Evolutionary conservation across 2,888 invertebrate species (phyloP), one percentile per base, ranked within the genome.

Genomic region (Thysanoteuthis rhombus): DNA sequence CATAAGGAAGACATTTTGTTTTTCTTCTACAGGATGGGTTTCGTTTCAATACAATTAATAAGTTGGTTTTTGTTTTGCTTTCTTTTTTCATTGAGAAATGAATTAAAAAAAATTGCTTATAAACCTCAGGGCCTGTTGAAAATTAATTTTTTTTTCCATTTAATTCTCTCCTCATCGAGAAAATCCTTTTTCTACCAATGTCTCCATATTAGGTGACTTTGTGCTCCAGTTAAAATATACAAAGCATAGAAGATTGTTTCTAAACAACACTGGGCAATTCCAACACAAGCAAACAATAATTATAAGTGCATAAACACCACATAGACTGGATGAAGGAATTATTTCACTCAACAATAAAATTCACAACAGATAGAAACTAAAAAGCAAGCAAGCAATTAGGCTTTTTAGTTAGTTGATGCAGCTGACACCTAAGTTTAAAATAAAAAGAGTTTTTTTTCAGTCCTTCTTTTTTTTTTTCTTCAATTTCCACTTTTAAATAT

Each of bases 201-300:
- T 90, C 42, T 90, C 90, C 90, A 90, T 42, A 32, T 40, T 42
- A 90, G 39, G 90, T 90, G 42, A 90, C 90, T 40, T n/a, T 90
- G 42, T 90, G 90, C 42, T 90, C 90, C 42, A 90, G 90, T 90
- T 40, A 40, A 90, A 90, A 90, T 90, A 90, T 90, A 90, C 90
- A 92, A 92, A 92, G 92, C 92, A 92, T 40, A n/a, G 92, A 92
- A 92, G 40, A 92, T 92, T 91, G n/a, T 91, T 92, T 92, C 92
- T 92, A 92, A 92, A 92, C 92, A 92, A 92, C 92, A 92, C 92
- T 45, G 92, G 92, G 92, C 92, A 92, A 92, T 92, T 45, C 45
- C n/a, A 92, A 92, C 92, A 92, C 92, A 92, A 92, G 92, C 92
- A 92, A 92, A 92, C 92, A 92, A 92, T 92, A 40, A 92, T 92